These are phyloP conservation scores for Busseola fusca DNA, from an alignment of 2,888 invertebrate genomes.

Conservation along the genomic window DNA sequence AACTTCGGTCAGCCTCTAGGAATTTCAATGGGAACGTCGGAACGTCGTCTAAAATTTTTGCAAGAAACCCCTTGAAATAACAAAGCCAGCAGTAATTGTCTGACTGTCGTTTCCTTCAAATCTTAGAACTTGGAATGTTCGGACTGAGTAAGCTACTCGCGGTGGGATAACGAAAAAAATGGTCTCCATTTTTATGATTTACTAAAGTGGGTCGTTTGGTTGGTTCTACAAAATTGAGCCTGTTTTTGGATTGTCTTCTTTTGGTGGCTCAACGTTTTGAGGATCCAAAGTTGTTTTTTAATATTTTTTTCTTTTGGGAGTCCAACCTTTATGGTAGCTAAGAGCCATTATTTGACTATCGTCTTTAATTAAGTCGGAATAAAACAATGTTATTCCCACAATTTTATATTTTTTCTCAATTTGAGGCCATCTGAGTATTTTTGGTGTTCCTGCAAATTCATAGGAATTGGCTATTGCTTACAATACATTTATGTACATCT, in stretches of 20 bases:
- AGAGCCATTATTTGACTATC: not conserved
- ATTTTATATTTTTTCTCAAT: not conserved
- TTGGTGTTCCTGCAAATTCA: not conserved
- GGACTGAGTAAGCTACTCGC: constrained; percentile 54
- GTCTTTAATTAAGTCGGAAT: not conserved
- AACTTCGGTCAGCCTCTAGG: not conserved
- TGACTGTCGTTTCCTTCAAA: constrained; percentile 58
- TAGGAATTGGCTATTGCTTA: not conserved
- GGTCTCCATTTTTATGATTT: constrained; percentile 58
- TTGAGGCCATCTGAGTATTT: not conserved
- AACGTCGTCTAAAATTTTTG: constrained; percentile 47
- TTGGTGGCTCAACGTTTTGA: constrained; percentile 26
- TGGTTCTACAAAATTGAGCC: constrained; percentile 57
- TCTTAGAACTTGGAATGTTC: constrained; percentile 52
- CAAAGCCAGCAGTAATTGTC: constrained; percentile 66
- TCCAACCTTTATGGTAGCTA: not conserved
- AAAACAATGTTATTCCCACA: not conserved
- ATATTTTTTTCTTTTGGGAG: constrained; percentile 1
- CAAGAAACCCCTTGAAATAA: constrained; percentile 62
- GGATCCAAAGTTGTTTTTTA: constrained; percentile 10
- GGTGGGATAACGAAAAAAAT: constrained; percentile 56
- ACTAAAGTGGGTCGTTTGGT: constrained; percentile 54
- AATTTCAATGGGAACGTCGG: constrained; percentile 50
- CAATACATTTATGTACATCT: not conserved
- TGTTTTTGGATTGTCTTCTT: constrained; percentile 48